These are phyloP conservation scores for Esperia sulphurella DNA, from an alignment of 2,888 invertebrate species.

Conservation along the genomic window DNA sequence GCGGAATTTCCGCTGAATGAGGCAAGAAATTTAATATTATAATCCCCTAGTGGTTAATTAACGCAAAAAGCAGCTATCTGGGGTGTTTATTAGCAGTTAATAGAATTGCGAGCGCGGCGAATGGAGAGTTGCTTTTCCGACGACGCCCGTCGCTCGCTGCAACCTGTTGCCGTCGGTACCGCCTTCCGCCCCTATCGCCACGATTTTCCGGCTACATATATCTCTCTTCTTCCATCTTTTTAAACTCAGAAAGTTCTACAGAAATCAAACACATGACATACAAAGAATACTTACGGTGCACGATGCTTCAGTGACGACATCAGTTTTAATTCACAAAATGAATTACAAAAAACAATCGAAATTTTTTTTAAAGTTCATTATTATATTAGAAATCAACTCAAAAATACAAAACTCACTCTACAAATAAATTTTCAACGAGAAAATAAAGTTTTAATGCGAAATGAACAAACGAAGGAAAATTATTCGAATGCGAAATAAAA, in stretches of 20 bases:
- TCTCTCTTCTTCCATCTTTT: slow-evolving; percentile 9
- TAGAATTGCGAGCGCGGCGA: slow-evolving; percentile 55
- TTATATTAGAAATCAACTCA: slow-evolving; percentile 33
- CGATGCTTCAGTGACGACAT: slow-evolving; percentile 9
- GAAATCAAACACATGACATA: background rate
- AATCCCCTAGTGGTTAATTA: slow-evolving; percentile 56
- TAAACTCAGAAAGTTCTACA: background rate
- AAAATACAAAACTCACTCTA: slow-evolving; percentile 49
- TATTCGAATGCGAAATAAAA: slow-evolving; percentile 18
- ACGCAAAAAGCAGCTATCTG: slow-evolving; percentile 46
- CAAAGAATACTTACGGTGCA: slow-evolving; percentile 27
- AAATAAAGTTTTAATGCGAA: slow-evolving; percentile 40
- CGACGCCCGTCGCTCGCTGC: slow-evolving; percentile 40
- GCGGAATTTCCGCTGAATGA: slow-evolving; percentile 34
- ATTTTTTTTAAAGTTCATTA: slow-evolving; percentile 21
- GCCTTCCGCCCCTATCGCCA: slow-evolving; percentile 71
- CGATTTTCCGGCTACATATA: slow-evolving; percentile 23
- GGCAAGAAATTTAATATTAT: slow-evolving; percentile 52
- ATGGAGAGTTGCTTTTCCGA: slow-evolving; percentile 33
- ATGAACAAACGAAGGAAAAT: slow-evolving; percentile 51
- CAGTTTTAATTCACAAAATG: slow-evolving; percentile 51
- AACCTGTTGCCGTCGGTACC: slow-evolving; percentile 76
- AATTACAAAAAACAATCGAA: slow-evolving; percentile 49
- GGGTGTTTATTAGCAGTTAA: slow-evolving; percentile 65
- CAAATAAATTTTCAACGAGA: slow-evolving; percentile 41